A percentile compares a stretch with the other conserved stretches of the same genome.
Evolutionary conservation across 2,113 vertebrate genomes (phyloP).

Genomic region (Alligator mississippiensis): DNA sequence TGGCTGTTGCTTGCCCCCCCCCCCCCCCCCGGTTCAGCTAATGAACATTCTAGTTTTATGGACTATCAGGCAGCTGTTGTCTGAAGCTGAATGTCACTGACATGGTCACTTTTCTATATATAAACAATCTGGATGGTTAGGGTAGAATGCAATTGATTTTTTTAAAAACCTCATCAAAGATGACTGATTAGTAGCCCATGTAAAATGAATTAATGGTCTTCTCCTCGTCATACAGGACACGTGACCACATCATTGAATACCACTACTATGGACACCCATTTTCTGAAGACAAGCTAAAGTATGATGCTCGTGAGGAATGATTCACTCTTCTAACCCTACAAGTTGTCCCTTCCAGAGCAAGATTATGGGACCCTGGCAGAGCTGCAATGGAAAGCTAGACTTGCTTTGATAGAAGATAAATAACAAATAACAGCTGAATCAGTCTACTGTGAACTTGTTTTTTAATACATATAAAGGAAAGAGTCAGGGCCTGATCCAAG

Average conservation of each 20-base stretch:
- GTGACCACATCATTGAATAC: neutral
- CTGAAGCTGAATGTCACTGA: rapidly evolving
- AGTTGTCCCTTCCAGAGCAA: neutral
- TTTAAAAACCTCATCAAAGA: neutral
- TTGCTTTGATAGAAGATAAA: neutral
- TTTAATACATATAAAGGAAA: neutral
- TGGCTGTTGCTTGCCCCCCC: neutral
- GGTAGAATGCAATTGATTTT: too few relatives aligned
- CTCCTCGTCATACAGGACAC: neutral
- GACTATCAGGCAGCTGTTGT: neutral
- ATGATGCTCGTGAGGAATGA: neutral
- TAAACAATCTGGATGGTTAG: neutral
- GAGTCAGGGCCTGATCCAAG: neutral
- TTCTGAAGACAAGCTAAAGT: neutral
- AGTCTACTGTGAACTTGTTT: neutral
- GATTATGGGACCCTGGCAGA: neutral
- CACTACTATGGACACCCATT: neutral
- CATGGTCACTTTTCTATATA: neutral
- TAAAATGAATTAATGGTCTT: neutral
- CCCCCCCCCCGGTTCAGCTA: neutral
- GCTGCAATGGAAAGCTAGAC: neutral
- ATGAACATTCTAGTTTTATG: neutral
- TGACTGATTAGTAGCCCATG: rapidly evolving
- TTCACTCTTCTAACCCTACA: neutral
- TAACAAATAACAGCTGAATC: neutral